These are phyloP conservation scores for Dryobotodes eremita DNA, from an alignment of 2,888 invertebrate genomes.

Conservation along the genomic window DNA sequence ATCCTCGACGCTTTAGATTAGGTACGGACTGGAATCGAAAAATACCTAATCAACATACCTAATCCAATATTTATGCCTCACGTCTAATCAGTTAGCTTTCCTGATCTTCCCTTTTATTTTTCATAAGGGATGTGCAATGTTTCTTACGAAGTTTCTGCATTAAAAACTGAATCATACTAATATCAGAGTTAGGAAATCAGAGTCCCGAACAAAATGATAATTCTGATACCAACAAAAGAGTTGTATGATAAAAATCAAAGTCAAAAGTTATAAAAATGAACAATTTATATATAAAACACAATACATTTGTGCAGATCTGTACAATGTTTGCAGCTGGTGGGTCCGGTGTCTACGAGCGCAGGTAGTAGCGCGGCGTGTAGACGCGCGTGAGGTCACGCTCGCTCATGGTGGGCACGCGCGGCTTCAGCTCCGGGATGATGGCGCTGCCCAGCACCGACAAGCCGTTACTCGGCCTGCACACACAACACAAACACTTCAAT, in stretches of 20 bases:
- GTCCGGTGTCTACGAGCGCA: slow-evolving; percentile 58
- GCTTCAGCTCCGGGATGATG: slow-evolving; percentile 90
- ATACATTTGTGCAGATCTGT: background rate
- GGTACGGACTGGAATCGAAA: no score
- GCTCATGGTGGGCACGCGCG: slow-evolving; percentile 90
- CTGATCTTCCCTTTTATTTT: no score
- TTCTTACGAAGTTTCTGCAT: no score
- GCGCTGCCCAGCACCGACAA: slow-evolving; percentile 90
- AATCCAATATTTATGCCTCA: no score
- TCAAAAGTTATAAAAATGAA: slow-evolving; percentile 40
- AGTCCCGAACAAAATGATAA: no score
- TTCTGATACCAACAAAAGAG: background rate
- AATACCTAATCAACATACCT: no score
- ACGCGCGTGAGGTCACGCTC: slow-evolving; percentile 89
- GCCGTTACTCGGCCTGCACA: slow-evolving; percentile 79
- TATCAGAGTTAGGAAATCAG: no score
- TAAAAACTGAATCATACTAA: no score
- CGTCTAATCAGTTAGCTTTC: no score
- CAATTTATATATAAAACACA: slow-evolving; percentile 40
- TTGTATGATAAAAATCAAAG: slow-evolving; percentile 10
- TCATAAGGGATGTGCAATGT: no score
- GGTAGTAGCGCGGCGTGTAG: slow-evolving; percentile 77
- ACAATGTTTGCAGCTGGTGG: background rate
- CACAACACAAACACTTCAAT: slow-evolving; percentile 14
- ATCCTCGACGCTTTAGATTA: no score